phyloP scores from a whole-genome alignment of 2,888 invertebrate species.

The Melanargia galathea region DNA sequence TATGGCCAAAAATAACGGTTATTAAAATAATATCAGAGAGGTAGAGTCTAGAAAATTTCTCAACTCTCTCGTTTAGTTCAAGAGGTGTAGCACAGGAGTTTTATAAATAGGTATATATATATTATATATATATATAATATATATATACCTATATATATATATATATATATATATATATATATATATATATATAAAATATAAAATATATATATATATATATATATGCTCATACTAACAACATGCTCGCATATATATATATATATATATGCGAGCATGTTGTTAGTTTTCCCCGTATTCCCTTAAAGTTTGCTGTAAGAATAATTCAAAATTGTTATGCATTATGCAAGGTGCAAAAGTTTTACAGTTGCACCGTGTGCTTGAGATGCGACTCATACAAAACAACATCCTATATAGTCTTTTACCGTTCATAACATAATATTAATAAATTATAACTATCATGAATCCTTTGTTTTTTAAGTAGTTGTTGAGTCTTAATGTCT shows the following conservation, averaged over 20 bases:
- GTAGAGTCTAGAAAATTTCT: background rate
- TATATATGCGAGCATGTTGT: background rate
- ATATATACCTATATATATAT: background rate
- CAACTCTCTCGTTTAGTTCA: background rate
- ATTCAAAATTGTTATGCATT: slow-evolving; percentile 70
- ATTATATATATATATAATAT: background rate
- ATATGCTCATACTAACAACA: too few species aligned
- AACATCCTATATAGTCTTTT: slow-evolving; percentile 20
- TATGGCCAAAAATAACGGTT: too few species aligned
- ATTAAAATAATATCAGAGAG: background rate
- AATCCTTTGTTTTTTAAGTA: too few species aligned
- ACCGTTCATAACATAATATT: slow-evolving; percentile 17
- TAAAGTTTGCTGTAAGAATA: slow-evolving; percentile 27
- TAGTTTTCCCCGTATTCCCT: slow-evolving; percentile 17
- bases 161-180: background rate
- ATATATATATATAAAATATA: background rate
- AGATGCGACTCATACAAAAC: slow-evolving; percentile 52
- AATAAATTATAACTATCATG: background rate
- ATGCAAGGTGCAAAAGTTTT: slow-evolving; percentile 73
- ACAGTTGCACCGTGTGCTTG: slow-evolving; percentile 59
- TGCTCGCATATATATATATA: background rate
- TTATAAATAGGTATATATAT: background rate
- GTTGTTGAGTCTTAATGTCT: too few species aligned
- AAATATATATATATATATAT: background rate
- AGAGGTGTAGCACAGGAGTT: slow-evolving; percentile 11